Conservation (phyloP, 2,797 vertebrate species). For the Eleutherodactylus coqui region DNA sequence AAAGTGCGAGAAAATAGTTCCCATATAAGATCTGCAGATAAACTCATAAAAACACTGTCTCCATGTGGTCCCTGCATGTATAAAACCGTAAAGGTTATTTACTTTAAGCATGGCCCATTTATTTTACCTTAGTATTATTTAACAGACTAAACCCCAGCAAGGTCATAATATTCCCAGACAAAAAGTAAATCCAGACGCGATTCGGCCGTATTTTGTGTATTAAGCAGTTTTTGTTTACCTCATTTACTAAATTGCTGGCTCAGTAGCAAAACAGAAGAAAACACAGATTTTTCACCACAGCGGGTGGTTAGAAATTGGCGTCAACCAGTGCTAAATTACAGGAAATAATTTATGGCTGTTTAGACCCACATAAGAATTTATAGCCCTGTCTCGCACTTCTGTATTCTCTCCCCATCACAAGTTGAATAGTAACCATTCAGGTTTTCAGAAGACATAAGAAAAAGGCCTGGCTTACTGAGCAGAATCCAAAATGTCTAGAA, state of each 20-base stretch:
- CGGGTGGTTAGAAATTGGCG: slow-evolving; percentile 63
- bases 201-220: slow-evolving; percentile 54
- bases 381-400: slow-evolving; percentile 54
- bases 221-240: slow-evolving; percentile 64
- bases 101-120: slow-evolving; percentile 48
- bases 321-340: slow-evolving; percentile 64
- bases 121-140: slow-evolving; percentile 54
- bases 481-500: slow-evolving; percentile 25
- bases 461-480: slow-evolving; percentile 1
- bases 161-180: slow-evolving; percentile 61
- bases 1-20: slow-evolving; percentile 34
- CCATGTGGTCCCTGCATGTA: slow-evolving; percentile 51
- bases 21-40: slow-evolving; percentile 18
- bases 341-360: slow-evolving; percentile 60
- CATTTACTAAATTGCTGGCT: slow-evolving; percentile 63
- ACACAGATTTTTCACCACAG: slow-evolving; percentile 61
- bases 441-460: slow-evolving; percentile 10
- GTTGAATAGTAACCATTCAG: slow-evolving; percentile 55
- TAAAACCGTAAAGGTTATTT: slow-evolving; percentile 47
- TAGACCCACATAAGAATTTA: slow-evolving; percentile 61
- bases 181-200: slow-evolving; percentile 55
- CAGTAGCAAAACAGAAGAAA: slow-evolving; percentile 64
- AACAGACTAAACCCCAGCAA: slow-evolving; percentile 40
- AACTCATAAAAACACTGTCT: slow-evolving; percentile 51
- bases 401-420: slow-evolving; percentile 48